These are phyloP conservation scores for Sminthurides aquaticus DNA, from an alignment of 2,888 invertebrate genomes.

Conservation along the genomic window DNA sequence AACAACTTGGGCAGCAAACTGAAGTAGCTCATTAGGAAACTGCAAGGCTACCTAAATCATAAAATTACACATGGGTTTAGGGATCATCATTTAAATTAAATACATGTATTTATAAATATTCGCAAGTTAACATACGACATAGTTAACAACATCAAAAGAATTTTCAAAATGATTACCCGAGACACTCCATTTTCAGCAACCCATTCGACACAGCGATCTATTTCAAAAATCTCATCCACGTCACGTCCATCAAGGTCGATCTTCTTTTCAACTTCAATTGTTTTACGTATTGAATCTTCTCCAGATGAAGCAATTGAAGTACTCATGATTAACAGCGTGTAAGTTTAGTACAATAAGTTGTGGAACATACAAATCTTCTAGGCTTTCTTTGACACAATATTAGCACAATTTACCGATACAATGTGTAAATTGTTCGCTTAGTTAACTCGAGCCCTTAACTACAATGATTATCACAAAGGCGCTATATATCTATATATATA, in stretches of 20 bases:
- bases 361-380: too few relatives aligned
- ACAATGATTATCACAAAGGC: too few relatives aligned
- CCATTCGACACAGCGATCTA: conserved; percentile 61
- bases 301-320: conserved; percentile 17
- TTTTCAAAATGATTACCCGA: conserved; percentile 57
- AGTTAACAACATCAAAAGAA: too few relatives aligned
- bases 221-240: conserved; percentile 54
- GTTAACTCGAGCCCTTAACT: too few relatives aligned
- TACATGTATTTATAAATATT: too few relatives aligned
- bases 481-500: too few relatives aligned
- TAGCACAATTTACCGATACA: too few relatives aligned
- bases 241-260: conserved; percentile 40
- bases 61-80: conserved; percentile 13
- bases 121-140: too few relatives aligned
- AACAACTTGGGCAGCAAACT: conserved; percentile 61
- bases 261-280: background rate
- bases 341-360: background rate
- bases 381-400: too few relatives aligned
- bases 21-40: conserved; percentile 75
- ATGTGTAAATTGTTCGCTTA: too few relatives aligned
- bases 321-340: conserved; percentile 1
- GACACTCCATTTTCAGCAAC: conserved; percentile 58
- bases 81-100: background rate
- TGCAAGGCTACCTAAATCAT: conserved; percentile 72
- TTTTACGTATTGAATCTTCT: conserved; percentile 16